Evolutionary conservation across 2,113 vertebrate genomes (phyloP).

Genomic region (Microcebus ravelobensis): DNA sequence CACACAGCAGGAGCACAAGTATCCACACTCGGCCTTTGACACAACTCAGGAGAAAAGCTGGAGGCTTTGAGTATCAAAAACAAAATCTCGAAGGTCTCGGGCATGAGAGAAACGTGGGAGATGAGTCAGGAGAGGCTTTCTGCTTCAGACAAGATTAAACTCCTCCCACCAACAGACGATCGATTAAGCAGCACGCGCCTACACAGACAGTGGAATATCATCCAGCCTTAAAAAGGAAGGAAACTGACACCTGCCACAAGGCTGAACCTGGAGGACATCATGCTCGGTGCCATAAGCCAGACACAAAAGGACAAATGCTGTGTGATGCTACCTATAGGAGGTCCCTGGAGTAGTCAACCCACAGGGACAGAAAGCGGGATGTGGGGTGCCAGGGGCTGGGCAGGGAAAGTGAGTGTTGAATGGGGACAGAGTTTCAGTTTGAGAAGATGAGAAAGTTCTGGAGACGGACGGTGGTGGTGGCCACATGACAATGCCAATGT

Average conservation of each 20-base stretch:
- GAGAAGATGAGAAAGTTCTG: neutral
- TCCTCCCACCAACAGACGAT: neutral
- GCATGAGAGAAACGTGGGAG: neutral
- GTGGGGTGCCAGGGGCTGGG: neutral
- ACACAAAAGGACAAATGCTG: neutral
- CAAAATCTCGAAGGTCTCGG: neutral
- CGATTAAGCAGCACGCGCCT: no score
- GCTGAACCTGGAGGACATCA: neutral
- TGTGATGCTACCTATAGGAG: fast-evolving
- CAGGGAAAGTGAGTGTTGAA: no score
- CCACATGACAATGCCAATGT: neutral
- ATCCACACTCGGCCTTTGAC: neutral
- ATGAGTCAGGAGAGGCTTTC: neutral
- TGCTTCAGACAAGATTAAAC: neutral
- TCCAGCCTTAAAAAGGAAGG: neutral
- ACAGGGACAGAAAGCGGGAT: neutral
- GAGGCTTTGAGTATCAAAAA: neutral
- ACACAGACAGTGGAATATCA: neutral
- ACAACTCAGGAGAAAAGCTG: neutral
- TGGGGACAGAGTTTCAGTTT: neutral
- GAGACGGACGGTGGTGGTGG: neutral
- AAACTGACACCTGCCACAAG: neutral
- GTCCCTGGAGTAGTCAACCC: neutral
- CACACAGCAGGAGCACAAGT: neutral
- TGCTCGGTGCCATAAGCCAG: neutral